phyloP scores from a whole-genome alignment of 2,113 vertebrate genomes.

The Numenius arquata region DNA sequence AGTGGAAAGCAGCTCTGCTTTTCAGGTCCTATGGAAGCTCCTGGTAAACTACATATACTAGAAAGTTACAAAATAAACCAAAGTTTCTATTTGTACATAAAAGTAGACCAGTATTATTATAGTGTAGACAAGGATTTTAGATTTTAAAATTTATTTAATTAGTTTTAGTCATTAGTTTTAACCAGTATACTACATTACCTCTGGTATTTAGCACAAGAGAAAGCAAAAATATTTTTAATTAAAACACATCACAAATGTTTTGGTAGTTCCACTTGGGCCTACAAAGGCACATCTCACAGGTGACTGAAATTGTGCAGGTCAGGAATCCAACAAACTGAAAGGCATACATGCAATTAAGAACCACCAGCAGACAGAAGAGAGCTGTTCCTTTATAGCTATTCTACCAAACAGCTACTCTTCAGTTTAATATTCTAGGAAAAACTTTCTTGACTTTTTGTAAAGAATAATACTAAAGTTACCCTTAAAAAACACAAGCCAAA shows the following conservation, averaged over 20 bases:
- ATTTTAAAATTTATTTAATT: no score
- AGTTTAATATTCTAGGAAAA: neutral
- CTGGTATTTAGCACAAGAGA: neutral
- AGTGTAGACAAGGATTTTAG: no score
- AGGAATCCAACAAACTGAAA: neutral
- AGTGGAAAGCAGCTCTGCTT: neutral
- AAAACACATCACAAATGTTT: neutral
- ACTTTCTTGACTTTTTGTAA: neutral
- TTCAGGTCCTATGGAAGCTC: accelerated
- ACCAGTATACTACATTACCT: neutral
- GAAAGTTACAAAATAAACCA: neutral
- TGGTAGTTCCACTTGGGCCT: neutral
- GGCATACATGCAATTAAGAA: neutral
- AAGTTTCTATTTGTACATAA: neutral
- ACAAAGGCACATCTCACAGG: neutral
- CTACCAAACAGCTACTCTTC: neutral
- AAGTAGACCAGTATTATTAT: neutral
- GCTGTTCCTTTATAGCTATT: neutral
- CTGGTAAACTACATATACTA: neutral
- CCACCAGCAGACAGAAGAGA: neutral
- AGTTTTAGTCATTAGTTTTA: neutral
- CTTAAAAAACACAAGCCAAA: neutral
- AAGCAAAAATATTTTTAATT: neutral
- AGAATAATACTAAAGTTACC: neutral
- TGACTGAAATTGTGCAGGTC: neutral